Evolutionary conservation across 2,797 vertebrate genomes (phyloP), one percentile per base, ranked within the genome.

Genomic region (Diplodus puntazzo): DNA sequence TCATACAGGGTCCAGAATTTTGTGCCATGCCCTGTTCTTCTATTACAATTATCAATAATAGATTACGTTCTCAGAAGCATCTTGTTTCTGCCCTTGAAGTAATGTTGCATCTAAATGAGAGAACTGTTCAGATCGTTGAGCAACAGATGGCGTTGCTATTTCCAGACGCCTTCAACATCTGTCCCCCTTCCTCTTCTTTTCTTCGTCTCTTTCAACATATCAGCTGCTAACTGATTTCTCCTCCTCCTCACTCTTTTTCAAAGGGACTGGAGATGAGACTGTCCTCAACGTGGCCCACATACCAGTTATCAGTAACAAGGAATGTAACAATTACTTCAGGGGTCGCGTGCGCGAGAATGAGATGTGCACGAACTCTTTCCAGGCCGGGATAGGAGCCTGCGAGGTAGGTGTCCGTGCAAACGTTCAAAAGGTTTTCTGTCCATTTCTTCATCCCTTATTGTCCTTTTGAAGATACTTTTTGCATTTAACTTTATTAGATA

Each of bases 241-340:
- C 52, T 67, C 21, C 55, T 66, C 21, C 50, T 62, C 4, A 10
- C 42, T 79, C 11, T 45, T 73, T 75, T 79, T 85, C 45, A 88
- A 39, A 98, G 98, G 96, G 78, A 97, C 96, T 0, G 95, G 92
- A 3, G 90, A 97, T 0, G 66, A 96, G 50, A 90, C 81, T 0
- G 94, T 98, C 79, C 95, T 99, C 64, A 97, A 98, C 0, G 95
- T 99, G 80, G 97, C 97, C 0, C 79, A 52, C 0, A 94, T 99
- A 86, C 93, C 89, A 0, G 96, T 99, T 80, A 90, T 98, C 62
- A 95, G 95, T 82, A 98, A 98, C 54, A 85, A 85, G 0, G 94
- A 97, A 2, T 99, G 98, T 90, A 96, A 97, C 12, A 75, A 68
- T 11, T 96, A 95, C 3, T 95, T 97, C 88, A 95, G 95, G 8